Percentiles rank a stretch among this genome's conserved stretches.
Conservation (phyloP, 2,888 invertebrate species). For the Heliconius ismenius region DNA sequence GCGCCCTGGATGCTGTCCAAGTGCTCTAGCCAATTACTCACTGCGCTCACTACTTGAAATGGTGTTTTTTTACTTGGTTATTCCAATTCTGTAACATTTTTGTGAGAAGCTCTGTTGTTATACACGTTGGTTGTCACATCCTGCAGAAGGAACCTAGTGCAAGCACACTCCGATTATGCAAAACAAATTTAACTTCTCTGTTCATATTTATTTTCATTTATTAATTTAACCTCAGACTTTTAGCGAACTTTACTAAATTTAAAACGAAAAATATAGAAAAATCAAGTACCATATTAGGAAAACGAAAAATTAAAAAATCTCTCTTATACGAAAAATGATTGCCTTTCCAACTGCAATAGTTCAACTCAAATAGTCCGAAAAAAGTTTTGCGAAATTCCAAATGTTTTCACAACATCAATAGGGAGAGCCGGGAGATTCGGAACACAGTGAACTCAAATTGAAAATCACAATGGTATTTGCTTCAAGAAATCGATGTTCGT, state of each 20-base stretch:
- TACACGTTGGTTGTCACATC: too few species aligned
- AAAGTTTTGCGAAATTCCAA: constrained; percentile 15
- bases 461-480: constrained; percentile 14
- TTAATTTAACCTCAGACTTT: neutral
- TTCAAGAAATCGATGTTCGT: constrained; percentile 5
- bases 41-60: neutral
- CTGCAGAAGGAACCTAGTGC: neutral
- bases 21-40: constrained; percentile 8
- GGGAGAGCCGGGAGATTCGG: neutral
- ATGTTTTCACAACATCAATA: constrained; percentile 9
- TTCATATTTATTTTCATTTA: too few species aligned
- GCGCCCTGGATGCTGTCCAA: constrained; percentile 6
- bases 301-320: neutral
- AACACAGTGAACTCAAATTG: constrained; percentile 22
- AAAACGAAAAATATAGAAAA: neutral
- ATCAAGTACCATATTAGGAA: neutral
- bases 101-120: too few species aligned
- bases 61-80: neutral
- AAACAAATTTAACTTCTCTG: too few species aligned
- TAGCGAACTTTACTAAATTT: neutral
- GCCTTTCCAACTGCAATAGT: constrained; percentile 12
- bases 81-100: neutral
- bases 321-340: neutral
- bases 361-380: constrained; percentile 15
- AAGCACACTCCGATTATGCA: neutral